A percentile compares a stretch with the other conserved stretches of the same genome.
Evolutionary conservation across 2,888 invertebrate genomes (phyloP).

Genomic region (Incurvaria masculella): DNA sequence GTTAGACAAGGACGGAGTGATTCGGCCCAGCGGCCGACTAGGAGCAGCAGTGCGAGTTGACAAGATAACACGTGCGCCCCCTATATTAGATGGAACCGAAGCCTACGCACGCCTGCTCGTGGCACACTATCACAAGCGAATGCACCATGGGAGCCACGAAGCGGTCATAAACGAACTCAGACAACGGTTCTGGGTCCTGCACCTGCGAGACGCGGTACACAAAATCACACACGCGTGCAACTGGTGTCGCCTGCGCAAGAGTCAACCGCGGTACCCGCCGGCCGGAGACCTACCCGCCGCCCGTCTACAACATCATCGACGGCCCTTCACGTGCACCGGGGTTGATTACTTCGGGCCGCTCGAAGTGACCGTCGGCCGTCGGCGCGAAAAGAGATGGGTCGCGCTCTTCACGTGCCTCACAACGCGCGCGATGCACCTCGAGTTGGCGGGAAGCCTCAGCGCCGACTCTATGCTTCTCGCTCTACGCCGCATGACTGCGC

Average conservation of each 20-base stretch:
- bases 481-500: background rate
- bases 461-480: slow-evolving; percentile 10
- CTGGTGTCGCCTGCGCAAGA: background rate
- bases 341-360: background rate
- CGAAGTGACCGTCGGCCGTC: background rate
- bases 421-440: background rate
- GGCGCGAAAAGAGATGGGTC: background rate
- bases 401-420: slow-evolving; percentile 1
- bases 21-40: background rate
- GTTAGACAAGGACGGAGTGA: background rate
- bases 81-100: slow-evolving; percentile 1
- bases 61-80: background rate
- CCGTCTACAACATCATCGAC: background rate
- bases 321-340: background rate
- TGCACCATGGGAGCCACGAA: background rate
- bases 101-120: background rate
- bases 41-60: background rate
- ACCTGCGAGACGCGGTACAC: no score
- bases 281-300: background rate
- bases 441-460: slow-evolving; percentile 1
- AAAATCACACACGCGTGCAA: background rate
- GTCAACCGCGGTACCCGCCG: background rate
- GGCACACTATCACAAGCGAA: background rate
- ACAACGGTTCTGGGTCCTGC: no score
- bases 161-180: background rate